phyloP scores from a whole-genome alignment of 2,797 vertebrate species.

The Glyptemys insculpta region DNA sequence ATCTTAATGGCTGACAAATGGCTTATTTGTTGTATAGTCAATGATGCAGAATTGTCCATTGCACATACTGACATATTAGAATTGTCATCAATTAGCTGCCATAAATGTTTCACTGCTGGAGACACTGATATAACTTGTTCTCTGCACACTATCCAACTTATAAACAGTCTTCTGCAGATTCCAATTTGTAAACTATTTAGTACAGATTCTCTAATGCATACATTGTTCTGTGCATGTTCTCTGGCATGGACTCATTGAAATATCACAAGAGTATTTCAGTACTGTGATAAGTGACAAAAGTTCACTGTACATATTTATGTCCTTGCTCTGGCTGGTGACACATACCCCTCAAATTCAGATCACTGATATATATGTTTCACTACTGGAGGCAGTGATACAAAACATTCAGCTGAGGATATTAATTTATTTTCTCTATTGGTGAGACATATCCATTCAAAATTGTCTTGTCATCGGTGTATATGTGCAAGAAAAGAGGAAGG shows the following conservation, averaged over 20 bases:
- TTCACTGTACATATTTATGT: background rate
- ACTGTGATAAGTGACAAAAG: background rate
- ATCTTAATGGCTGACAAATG: background rate
- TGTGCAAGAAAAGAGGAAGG: background rate
- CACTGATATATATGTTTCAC: background rate
- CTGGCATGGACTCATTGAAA: background rate
- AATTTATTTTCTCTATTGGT: background rate
- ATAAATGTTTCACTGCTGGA: background rate
- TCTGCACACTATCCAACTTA: background rate
- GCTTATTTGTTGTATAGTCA: background rate
- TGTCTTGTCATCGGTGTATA: background rate
- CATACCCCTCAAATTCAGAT: accelerated
- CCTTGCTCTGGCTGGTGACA: background rate
- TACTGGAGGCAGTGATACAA: accelerated
- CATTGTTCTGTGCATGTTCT: background rate
- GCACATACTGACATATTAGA: background rate
- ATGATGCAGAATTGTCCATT: background rate
- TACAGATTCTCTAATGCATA: background rate
- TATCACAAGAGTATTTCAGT: background rate
- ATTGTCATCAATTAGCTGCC: background rate
- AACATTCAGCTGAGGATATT: accelerated
- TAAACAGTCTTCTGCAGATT: background rate
- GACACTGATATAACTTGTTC: background rate
- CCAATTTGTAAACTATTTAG: background rate
- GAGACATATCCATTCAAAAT: background rate